Percentiles rank a stretch among this genome's conserved stretches.
These are phyloP conservation scores for Stichopus horrens DNA, from an alignment of 53 echinoderm and acorn worm species.

Conservation along the genomic window DNA sequence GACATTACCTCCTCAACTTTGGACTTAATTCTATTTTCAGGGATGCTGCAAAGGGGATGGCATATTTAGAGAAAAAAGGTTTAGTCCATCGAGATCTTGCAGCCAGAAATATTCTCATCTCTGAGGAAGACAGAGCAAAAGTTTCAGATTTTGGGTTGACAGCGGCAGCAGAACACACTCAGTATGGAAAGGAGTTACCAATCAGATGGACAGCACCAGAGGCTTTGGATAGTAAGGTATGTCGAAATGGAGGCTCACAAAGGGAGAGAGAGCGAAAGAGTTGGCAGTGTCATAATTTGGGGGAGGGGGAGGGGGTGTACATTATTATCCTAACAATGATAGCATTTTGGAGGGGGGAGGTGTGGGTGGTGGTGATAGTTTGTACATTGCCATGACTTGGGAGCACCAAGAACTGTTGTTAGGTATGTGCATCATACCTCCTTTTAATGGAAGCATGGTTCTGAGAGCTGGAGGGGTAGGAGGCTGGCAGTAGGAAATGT, in stretches of 20 bases:
- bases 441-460: no score
- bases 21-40: constrained; percentile 35
- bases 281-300: background rate
- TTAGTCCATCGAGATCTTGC: constrained; percentile 94
- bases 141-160: constrained; percentile 98
- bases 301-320: background rate
- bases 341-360: background rate
- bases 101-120: constrained; percentile 93
- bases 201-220: constrained; percentile 82
- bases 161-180: constrained; percentile 57
- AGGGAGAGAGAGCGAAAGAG: background rate
- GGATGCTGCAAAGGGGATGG: constrained; percentile 84
- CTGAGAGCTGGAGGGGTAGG: no score
- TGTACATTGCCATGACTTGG: no score
- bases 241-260: background rate
- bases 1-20: no score
- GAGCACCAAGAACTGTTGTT: no score
- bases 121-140: constrained; percentile 92
- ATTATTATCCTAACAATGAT: no score
- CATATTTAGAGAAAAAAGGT: constrained; percentile 76
- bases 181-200: constrained; percentile 67
- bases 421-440: no score
- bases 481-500: no score
- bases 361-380: background rate
- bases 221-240: constrained; percentile 55